These are phyloP conservation scores for Aphaenogaster ashmeadi DNA, from an alignment of 1,140 invertebrate genomes.

Conservation along the genomic window DNA sequence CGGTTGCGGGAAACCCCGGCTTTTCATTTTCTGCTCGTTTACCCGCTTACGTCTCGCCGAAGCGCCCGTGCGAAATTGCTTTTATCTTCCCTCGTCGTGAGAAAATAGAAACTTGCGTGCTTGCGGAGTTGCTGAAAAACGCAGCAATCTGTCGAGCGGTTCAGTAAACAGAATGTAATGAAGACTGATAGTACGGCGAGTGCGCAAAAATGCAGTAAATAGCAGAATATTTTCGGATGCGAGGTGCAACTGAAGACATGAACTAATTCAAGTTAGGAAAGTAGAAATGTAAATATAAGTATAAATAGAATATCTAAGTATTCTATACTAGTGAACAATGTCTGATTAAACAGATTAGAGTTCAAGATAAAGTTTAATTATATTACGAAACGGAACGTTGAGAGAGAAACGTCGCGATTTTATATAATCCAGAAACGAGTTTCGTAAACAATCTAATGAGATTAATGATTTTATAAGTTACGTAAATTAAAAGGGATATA, in stretches of 20 bases:
- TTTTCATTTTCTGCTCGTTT: conserved; percentile 58
- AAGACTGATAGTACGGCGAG: background rate
- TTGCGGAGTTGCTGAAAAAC: background rate
- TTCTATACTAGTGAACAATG: background rate
- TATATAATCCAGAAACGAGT: background rate
- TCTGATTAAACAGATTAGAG: background rate
- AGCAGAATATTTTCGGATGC: background rate
- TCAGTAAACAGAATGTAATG: conserved; percentile 4
- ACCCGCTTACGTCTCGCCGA: conserved; percentile 17
- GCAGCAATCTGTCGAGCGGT: background rate
- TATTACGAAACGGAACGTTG: background rate
- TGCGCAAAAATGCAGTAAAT: background rate
- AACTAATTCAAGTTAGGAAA: background rate
- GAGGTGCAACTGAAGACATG: background rate
- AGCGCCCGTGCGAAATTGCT: conserved; percentile 12
- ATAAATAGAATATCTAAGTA: background rate
- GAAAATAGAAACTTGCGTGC: background rate
- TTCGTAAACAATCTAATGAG: background rate
- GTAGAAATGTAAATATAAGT: background rate
- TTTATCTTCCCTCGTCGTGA: conserved; percentile 26
- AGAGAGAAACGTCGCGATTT: background rate
- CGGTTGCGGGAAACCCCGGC: conserved; percentile 37
- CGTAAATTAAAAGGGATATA: background rate
- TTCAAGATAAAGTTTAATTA: background rate
- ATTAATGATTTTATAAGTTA: background rate